Conservation (phyloP, 2,797 vertebrate genomes). For the Takifugu ocellatus region DNA sequence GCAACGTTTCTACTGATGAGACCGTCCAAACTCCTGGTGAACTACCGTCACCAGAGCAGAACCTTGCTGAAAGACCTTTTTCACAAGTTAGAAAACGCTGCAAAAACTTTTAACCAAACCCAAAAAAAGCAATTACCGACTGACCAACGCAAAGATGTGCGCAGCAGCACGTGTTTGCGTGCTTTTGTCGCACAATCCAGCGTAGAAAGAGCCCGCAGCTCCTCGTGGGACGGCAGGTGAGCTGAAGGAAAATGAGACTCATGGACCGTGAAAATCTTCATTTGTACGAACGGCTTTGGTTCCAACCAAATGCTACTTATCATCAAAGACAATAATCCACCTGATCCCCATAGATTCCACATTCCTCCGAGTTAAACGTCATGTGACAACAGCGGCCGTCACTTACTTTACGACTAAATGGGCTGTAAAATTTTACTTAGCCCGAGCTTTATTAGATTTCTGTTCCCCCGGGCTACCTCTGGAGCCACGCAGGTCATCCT, state of each 20-base stretch:
- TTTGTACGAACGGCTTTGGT: constrained; percentile 40
- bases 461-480: neutral
- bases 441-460: constrained; percentile 3
- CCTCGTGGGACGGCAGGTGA: constrained; percentile 21
- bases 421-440: constrained; percentile 5
- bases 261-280: constrained; percentile 39
- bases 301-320: constrained; percentile 51
- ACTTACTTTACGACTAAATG: constrained; percentile 25
- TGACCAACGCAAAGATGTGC: too few species aligned
- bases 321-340: constrained; percentile 69
- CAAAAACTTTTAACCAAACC: too few species aligned
- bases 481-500: constrained; percentile 8
- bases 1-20: too few species aligned
- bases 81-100: too few species aligned
- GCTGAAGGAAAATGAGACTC: constrained; percentile 21
- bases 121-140: too few species aligned
- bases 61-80: too few species aligned
- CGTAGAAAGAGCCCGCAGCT: neutral
- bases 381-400: constrained; percentile 56
- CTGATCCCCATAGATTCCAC: constrained; percentile 63
- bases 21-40: too few species aligned
- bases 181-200: too few species aligned
- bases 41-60: too few species aligned
- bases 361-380: constrained; percentile 58
- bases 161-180: too few species aligned